Evolutionary conservation across 2,888 invertebrate genomes (phyloP), one percentile per base, ranked within the genome.

Genomic region (Drosophila picticornis): DNA sequence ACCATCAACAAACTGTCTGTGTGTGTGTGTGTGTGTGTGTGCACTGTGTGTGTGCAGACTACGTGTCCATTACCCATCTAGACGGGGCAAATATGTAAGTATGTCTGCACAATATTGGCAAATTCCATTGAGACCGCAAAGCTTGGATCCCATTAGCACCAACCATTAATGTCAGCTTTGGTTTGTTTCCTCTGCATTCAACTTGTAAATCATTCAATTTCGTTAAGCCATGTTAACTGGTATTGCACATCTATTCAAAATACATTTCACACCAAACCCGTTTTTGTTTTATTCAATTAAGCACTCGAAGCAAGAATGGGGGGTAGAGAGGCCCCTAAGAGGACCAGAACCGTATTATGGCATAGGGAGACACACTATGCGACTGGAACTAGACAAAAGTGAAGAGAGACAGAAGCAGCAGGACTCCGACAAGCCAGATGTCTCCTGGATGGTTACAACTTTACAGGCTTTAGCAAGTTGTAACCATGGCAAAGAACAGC

Each of bases 11-110:
- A 29, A 40, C 29, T 40, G 40, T 19, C 6, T 27, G 10, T 10
- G 36, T 34, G 34, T 13, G 34, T 52, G 22, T 32, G 31, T 25
- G 13, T 52, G 32, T 25, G 25, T 32, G 19, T 58, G 13, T 19
- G 32, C 32, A 11, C 13, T 46, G 36, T 11, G 34, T 70, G 29
- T n/a, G n/a, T n/a, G n/a, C n/a, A 13, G 36, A 38, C 29, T 58
- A 53, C 59, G 43, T 69, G 59, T 46, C 51, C 52, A 40, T 52
- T 55, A 56, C 46, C 63, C 59, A 38, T 50, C 27, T 68, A 31
- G 36, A 10, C 1, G 25, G 31, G 4, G 16, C 16, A 16, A 46
- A 25, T 46, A 46, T 46, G 9, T 46, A 25, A 25, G 46, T 16
- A 16, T 25, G 25, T 25, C 46, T 25, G 46, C 46, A 25, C 25